Evolutionary conservation across 64 coral and sea anemone genomes (phyloP), one percentile per base, ranked within the genome.

Genomic region (Astreopora myriophthalma): DNA sequence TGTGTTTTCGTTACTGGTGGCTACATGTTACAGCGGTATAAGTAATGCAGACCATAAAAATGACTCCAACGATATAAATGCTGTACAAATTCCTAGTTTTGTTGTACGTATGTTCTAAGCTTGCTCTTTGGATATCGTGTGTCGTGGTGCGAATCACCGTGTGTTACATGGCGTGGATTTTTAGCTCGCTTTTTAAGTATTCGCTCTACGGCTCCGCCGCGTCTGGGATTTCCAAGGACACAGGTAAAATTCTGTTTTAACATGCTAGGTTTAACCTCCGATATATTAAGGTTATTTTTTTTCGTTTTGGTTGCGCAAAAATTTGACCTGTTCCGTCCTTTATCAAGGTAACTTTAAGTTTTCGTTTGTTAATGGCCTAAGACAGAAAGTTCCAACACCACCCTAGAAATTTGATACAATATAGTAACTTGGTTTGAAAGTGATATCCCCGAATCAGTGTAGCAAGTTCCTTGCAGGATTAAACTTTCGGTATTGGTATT

Each of bases 21-120:
- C 58, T 83, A 6, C 42, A 25, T 12, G 34, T 11, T 83, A n/a
- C 58, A 60, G 79, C 79, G 79, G 51, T 32, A 4, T 33, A 29
- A 81, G 49, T 34, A 29, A 58, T 61, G 51, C 34, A 83, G 57
- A 83, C 55, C 22, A 63, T 11, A 64, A 32, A 65, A 63, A 63
- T 25, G 34, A 3, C 46, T 55, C 16, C 8, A 24, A 37, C 32
- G 12, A 22, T 7, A 38, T 65, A 63, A 83, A 83, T 40, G 79
- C 33, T 83, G 52, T 83, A 57, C 79, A 80, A 80, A 80, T 61
- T 48, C 26, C 30, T 80, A 60, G 48, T 61, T 58, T 58, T 80
- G 8, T 5, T 80, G 14, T 80, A 35, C 51, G 34, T 57, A 30
- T 80, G 46, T 60, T 13, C 17, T 31, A 80, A 22, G 42, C 30